Evolutionary conservation across 2,113 vertebrate genomes (phyloP).

Genomic region (Aptenodytes forsteri): DNA sequence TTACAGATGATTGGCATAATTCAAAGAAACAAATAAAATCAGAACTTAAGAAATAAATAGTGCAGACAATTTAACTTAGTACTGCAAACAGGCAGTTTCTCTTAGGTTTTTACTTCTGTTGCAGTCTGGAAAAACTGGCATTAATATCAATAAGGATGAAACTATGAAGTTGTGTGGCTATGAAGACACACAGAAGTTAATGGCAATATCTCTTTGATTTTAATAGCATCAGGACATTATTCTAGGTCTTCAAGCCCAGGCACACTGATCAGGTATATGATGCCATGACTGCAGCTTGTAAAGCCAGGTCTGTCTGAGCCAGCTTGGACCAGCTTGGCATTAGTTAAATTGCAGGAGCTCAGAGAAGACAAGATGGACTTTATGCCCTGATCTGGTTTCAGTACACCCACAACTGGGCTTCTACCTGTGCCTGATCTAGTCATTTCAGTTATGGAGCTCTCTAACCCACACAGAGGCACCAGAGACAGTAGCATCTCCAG

Average conservation of each 20-base stretch:
- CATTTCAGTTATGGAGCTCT: background rate
- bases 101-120: background rate
- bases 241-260: background rate
- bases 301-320: background rate
- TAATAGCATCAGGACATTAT: background rate
- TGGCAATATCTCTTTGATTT: background rate
- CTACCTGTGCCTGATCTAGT: background rate
- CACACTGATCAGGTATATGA: background rate
- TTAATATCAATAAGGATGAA: background rate
- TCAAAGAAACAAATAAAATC: background rate
- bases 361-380: background rate
- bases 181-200: background rate
- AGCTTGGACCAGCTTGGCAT: background rate
- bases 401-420: background rate
- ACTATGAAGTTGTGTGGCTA: background rate
- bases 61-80: background rate
- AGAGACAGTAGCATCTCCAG: background rate
- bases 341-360: background rate
- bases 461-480: accelerated
- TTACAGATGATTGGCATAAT: background rate
- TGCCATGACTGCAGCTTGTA: background rate
- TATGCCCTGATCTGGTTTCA: background rate
- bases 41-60: background rate
- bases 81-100: background rate
- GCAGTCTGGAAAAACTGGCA: background rate